Base-by-base conservation (phyloP, 1,140 invertebrate species). In the Watersipora subatra region DNA sequence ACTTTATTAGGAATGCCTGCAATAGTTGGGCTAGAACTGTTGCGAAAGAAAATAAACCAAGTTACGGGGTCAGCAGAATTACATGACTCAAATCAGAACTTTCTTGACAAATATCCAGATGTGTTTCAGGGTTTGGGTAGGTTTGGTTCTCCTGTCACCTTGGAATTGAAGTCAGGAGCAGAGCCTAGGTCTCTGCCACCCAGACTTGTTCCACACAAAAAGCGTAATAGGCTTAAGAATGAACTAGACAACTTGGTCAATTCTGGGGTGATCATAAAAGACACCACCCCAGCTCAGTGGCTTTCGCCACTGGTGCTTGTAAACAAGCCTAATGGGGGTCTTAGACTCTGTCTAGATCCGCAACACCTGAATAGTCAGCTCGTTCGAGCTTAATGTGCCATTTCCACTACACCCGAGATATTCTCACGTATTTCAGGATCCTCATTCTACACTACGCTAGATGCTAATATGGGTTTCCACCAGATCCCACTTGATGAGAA, bases 401-500 rank as follows among this genome's bases (percentile, higher is more conserved):
- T 70, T 26, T 65, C 67, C n/a, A 64, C 69, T 7, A 63, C 66
- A 24, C 68, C 70, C 27, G 68, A 66, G 15, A 66, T 68, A 81
- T 71, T 73, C 73, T 28, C 67, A 73, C 61, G 66, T n/a, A 20
- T 71, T 1, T 20, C 63, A 17, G 63, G 62, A 7, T 68, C 66
- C 1, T 66, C 66, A 28, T 65, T 29, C n/a, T 70, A 69, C 26
- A 67, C 46, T 20, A 70, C 59, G 19, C 59, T 79, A 1, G 74
- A 78, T 66, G 68, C 72, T 15, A 62, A 62, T 27, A 64, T 68
- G 26, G 73, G 73, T 7, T 78, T 75, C 69, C 78, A 69, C 66
- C 75, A 76, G 28, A 61, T 76, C 7, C 56, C 68, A 1, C 65
- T 77, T 2, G 64, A 69, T 28, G 69, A 69, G 22, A 67, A 71